Base-by-base conservation (phyloP, 2,888 invertebrate genomes). In the Melieria crassipennis region DNA sequence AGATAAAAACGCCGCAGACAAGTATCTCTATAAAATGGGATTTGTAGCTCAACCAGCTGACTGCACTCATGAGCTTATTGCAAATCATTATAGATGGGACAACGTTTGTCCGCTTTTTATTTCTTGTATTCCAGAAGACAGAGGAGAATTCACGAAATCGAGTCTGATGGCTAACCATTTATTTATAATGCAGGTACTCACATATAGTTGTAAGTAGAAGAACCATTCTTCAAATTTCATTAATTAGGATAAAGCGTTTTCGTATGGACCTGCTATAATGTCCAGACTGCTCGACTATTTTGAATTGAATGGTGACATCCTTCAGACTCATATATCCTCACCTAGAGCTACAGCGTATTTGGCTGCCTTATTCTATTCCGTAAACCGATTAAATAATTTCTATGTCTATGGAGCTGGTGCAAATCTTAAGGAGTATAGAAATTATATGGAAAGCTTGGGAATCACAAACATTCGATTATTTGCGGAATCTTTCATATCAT, bases 261-360 rank as follows among this genome's bases (percentile, higher is more conserved):
- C 94, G 78, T 88, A 93, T 76, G 95, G 94, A 0, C 93, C 94
- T 0, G 94, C 94, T 0, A 90, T 92, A 0, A 88, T 94, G 73
- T 91, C 91, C 65, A 91, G 91, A 75, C 89, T 93, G 0, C 87
- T 94, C n/a, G 89, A 90, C 58, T 84, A 81, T 69, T 87, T 81
- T 75, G 89, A 91, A 63, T 85, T 94, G 1, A 89, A 90, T 10
- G 95, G 95, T 3, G 92, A 91, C 42, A 91, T 95, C 0, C 90
- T 94, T 0, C 92, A 94, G 80, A 94, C 94, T 0, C 94, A 95
- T 79, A 90, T 94, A 0, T 91, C 92, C 0, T 94, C 94, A 0
- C 94, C 94, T 0, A 89, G 94, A 7, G 92, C 93, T 58, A 93
- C 93, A 0, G 94, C 93, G 0, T 95, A 94, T 81, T 85, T 94